A percentile compares a stretch with the other conserved stretches of the same genome.
phyloP scores from a whole-genome alignment of 2,113 vertebrate species.

The Anarrhichthys ocellatus region DNA sequence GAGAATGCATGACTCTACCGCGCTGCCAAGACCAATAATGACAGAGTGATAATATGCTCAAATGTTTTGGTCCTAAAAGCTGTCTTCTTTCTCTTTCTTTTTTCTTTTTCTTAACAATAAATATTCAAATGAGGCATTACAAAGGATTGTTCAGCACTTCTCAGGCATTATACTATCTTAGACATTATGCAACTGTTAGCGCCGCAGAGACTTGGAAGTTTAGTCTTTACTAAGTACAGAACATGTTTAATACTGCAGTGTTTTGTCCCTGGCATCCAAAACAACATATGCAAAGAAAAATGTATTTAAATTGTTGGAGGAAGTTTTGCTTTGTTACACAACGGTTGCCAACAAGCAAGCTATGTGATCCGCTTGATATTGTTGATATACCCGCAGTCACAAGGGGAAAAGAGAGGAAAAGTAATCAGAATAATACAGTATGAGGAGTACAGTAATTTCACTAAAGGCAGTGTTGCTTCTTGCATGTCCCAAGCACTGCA shows the following conservation, averaged over 20 bases:
- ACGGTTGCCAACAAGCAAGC: background rate
- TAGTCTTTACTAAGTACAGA: background rate
- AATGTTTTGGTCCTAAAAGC: slow-evolving; percentile 6
- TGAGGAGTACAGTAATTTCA: background rate
- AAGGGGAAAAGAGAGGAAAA: background rate
- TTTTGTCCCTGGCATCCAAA: background rate
- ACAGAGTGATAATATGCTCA: background rate
- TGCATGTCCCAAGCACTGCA: background rate
- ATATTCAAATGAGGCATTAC: background rate
- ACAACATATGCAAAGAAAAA: background rate
- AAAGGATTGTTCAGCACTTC: background rate
- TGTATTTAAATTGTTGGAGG: slow-evolving; percentile 15
- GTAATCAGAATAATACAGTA: background rate
- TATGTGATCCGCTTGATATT: background rate
- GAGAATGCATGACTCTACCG: background rate
- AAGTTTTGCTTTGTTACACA: slow-evolving; percentile 33
- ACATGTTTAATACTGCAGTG: background rate
- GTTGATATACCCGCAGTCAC: background rate
- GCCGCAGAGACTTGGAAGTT: background rate
- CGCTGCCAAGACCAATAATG: slow-evolving; percentile 15
- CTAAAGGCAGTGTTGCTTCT: background rate
- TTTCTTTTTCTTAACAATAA: background rate
- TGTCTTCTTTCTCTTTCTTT: background rate
- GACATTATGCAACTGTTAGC: background rate
- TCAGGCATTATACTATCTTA: background rate